Conservation (phyloP, 2,797 vertebrate species). For the Neosilurus hyrtlii region DNA sequence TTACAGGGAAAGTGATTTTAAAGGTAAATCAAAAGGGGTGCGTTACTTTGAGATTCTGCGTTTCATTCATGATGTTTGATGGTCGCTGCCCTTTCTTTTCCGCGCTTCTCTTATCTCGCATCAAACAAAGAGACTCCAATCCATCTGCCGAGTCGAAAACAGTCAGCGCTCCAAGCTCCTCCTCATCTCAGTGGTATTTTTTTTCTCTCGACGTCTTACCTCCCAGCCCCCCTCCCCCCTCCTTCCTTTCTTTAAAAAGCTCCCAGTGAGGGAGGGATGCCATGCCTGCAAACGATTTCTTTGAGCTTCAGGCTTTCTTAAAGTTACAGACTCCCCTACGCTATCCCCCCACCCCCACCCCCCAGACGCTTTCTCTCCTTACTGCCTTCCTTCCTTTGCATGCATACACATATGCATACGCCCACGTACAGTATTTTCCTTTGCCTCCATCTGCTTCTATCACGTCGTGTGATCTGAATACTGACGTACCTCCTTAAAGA, state of each 20-base stretch:
- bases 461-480: constrained; percentile 32
- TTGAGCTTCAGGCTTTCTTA: constrained; percentile 45
- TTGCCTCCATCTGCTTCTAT: constrained; percentile 30
- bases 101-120: constrained; percentile 19
- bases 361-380: neutral
- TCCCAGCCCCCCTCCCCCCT: neutral
- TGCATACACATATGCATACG: constrained; percentile 37
- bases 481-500: constrained; percentile 19
- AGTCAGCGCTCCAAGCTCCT: constrained; percentile 25
- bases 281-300: constrained; percentile 49
- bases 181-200: constrained; percentile 34
- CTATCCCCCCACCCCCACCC: neutral
- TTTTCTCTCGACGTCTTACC: neutral
- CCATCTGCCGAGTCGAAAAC: constrained; percentile 35
- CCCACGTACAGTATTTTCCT: constrained; percentile 44
- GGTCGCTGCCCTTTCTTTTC: constrained; percentile 28
- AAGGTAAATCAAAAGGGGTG: constrained; percentile 14
- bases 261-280: constrained; percentile 36
- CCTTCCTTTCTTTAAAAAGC: constrained; percentile 26
- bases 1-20: constrained; percentile 4
- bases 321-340: constrained; percentile 25
- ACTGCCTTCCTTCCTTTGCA: constrained; percentile 27
- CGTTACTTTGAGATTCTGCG: constrained; percentile 4
- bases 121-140: constrained; percentile 39
- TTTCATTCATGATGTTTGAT: constrained; percentile 20